Evolutionary conservation across 1,140 invertebrate species (phyloP).

Genomic region (Myzus persicae): DNA sequence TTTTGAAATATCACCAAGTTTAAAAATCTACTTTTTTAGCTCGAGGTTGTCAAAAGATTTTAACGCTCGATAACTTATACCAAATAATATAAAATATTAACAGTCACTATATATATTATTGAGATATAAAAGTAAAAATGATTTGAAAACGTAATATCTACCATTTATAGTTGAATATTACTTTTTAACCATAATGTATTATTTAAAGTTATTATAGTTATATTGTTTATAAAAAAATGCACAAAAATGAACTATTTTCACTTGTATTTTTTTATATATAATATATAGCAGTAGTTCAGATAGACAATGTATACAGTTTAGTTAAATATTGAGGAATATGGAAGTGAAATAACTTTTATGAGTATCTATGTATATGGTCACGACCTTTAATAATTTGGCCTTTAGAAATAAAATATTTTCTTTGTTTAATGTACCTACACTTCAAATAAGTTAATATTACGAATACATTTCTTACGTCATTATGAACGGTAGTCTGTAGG

Average conservation of each 20-base stretch:
- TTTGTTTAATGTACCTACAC: neutral
- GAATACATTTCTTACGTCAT: neutral
- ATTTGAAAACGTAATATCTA: neutral
- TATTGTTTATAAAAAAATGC: too few species aligned
- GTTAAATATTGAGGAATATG: neutral
- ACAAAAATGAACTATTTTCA: too few species aligned
- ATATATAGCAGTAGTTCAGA: neutral
- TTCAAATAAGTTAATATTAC: constrained; percentile 13
- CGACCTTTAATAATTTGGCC: neutral
- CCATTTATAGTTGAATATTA: neutral
- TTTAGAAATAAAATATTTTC: neutral
- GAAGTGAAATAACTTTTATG: neutral
- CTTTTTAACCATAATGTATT: neutral
- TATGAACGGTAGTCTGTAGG: neutral
- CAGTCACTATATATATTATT: neutral
- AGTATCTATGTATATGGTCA: neutral
- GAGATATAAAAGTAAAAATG: neutral
- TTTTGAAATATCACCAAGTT: neutral
- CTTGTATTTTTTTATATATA: too few species aligned
- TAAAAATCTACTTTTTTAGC: neutral
- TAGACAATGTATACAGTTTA: neutral
- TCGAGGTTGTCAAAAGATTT: constrained; percentile 17
- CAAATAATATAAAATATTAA: neutral
- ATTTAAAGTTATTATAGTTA: neutral
- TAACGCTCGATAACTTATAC: constrained; percentile 25